Conservation (phyloP, 2,113 vertebrate species). For the Suricata suricatta region DNA sequence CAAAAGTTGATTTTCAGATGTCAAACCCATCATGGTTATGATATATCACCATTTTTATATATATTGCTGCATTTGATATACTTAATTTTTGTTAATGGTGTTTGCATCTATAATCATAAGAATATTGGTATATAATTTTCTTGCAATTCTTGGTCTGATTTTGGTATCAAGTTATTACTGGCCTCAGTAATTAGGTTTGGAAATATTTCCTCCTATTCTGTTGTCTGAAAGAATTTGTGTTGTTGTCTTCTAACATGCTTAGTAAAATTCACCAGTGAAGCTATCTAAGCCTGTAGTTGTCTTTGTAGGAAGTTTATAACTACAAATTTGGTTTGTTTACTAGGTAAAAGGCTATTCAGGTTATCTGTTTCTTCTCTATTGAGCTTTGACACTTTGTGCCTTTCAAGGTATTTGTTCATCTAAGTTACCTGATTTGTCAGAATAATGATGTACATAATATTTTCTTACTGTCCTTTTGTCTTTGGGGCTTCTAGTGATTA, state of each 20-base stretch:
- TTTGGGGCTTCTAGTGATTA: background rate
- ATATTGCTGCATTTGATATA: background rate
- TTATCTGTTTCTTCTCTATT: background rate
- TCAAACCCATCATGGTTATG: background rate
- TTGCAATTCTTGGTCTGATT: background rate
- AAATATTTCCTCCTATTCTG: background rate
- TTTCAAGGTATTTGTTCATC: background rate
- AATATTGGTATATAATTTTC: background rate
- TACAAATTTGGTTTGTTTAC: background rate
- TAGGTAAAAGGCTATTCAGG: background rate
- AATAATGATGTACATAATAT: background rate
- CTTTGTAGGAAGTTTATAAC: slow-evolving; percentile 8
- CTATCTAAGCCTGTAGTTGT: background rate
- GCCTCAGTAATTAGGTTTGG: background rate
- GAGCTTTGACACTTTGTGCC: slow-evolving; percentile 1
- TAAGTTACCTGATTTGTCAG: background rate
- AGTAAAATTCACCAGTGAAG: background rate
- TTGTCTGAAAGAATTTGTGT: background rate
- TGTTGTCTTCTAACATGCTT: background rate
- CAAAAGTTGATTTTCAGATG: slow-evolving; percentile 8
- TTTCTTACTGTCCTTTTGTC: background rate
- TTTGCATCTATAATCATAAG: background rate
- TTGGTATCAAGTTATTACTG: slow-evolving; percentile 3
- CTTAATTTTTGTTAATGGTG: slow-evolving; percentile 11
- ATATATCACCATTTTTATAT: slow-evolving; percentile 12